Percentiles rank a stretch among this genome's conserved stretches.
phyloP scores from a whole-genome alignment of 2,797 vertebrate genomes.

The Helicolenus hilgendorfi region DNA sequence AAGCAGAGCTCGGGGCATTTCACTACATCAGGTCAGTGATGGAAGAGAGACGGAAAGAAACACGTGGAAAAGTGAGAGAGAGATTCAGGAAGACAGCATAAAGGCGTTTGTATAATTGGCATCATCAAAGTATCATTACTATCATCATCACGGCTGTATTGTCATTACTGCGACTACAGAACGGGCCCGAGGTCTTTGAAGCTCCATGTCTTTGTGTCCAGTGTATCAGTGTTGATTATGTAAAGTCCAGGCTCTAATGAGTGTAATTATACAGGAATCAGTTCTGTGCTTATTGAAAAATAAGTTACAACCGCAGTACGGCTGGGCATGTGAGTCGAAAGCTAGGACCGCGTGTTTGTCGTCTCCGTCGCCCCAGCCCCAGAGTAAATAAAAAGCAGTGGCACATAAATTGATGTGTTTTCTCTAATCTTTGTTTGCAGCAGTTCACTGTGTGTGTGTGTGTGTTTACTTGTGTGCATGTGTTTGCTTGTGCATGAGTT shows the following conservation, averaged over 20 bases:
- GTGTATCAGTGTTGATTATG: constrained; percentile 44
- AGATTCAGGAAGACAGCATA: constrained; percentile 8
- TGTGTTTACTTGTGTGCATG: constrained; percentile 12
- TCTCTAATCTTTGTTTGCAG: constrained; percentile 85
- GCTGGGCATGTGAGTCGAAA: background rate
- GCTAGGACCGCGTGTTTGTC: constrained; percentile 35
- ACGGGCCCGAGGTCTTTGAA: constrained; percentile 32
- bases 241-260: constrained; percentile 65
- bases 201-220: constrained; percentile 58
- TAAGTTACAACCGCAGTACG: background rate
- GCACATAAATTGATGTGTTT: constrained; percentile 79
- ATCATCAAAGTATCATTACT: constrained; percentile 79
- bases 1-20: constrained; percentile 4
- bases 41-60: constrained; percentile 11
- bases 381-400: constrained; percentile 76
- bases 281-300: constrained; percentile 16
- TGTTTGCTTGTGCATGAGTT: constrained; percentile 19
- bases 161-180: constrained; percentile 47
- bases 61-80: background rate
- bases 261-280: constrained; percentile 63
- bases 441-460: constrained; percentile 22
- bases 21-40: constrained; percentile 11
- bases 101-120: constrained; percentile 64
- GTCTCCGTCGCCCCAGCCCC: constrained; percentile 10
- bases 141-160: constrained; percentile 60